Percentiles rank a stretch among this genome's conserved stretches.
Conservation (phyloP, 92 coral and sea anemone genomes). For the Palythoa caribaeorum region DNA sequence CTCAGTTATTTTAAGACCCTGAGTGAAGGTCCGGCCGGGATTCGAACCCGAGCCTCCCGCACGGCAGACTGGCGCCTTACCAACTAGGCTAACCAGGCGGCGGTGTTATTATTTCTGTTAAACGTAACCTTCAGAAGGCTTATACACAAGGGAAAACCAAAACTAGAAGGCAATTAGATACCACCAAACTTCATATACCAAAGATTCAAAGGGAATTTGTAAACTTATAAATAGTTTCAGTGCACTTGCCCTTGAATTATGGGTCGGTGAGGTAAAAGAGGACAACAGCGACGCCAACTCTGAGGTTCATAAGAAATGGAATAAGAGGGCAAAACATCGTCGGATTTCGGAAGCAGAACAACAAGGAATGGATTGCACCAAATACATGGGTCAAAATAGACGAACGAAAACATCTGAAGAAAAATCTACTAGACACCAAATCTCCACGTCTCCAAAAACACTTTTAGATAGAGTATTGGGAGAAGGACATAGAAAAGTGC, state of each 20-base stretch:
- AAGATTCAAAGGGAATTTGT: too few relatives aligned
- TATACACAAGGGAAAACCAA: neutral
- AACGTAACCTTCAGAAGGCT: neutral
- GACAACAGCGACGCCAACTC: too few relatives aligned
- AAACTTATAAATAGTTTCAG: too few relatives aligned
- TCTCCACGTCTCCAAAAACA: neutral
- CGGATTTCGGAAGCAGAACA: neutral
- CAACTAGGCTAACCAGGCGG: too few relatives aligned
- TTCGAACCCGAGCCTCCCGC: too few relatives aligned
- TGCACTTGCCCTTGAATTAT: too few relatives aligned
- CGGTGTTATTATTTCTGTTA: neutral
- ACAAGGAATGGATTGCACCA: conserved; percentile 20
- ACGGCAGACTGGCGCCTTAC: too few relatives aligned
- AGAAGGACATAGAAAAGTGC: neutral
- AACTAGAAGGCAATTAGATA: neutral
- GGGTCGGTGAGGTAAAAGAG: too few relatives aligned
- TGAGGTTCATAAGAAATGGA: too few relatives aligned
- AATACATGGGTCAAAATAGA: neutral
- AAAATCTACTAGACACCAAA: neutral
- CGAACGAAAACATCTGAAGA: neutral
- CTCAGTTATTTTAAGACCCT: too few relatives aligned
- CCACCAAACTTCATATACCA: neutral
- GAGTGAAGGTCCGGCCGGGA: too few relatives aligned
- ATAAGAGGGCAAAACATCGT: neutral
- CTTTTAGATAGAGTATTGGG: neutral